Percentiles rank a stretch among this genome's conserved stretches.
These are phyloP conservation scores for Tapera naevia DNA, from an alignment of 2,797 vertebrate genomes.

Conservation along the genomic window DNA sequence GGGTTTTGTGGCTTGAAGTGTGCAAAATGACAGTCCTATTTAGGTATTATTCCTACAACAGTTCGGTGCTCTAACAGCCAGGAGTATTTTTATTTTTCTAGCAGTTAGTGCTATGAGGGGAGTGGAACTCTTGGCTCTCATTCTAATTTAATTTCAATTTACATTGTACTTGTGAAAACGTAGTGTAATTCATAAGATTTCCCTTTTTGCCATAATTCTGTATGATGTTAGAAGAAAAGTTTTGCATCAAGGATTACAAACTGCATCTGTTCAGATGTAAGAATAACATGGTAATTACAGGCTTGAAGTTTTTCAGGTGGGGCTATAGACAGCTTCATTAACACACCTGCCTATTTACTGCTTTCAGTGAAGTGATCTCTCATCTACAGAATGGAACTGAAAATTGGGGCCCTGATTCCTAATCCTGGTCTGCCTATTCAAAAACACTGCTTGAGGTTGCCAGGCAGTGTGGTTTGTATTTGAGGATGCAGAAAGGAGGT, in stretches of 20 bases:
- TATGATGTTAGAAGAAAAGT: neutral
- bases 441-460: neutral
- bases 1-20: neutral
- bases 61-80: neutral
- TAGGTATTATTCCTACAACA: neutral
- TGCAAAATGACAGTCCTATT: neutral
- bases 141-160: neutral
- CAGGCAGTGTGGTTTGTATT: fast-evolving
- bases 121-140: neutral
- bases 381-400: neutral
- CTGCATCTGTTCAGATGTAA: neutral
- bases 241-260: neutral
- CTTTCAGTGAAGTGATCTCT: neutral
- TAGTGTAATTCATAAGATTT: neutral
- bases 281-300: fast-evolving
- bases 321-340: neutral
- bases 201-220: neutral
- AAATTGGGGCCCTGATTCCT: neutral
- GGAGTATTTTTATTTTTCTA: neutral
- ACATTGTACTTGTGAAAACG: fast-evolving
- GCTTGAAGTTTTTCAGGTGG: neutral
- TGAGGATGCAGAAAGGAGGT: neutral
- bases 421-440: neutral
- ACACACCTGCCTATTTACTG: neutral
- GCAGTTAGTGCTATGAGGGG: neutral